Percentiles rank a stretch among this genome's conserved stretches.
These are phyloP conservation scores for Heliocidaris erythrogramma DNA, from an alignment of 35 echinoderm and acorn worm species.

Conservation along the genomic window DNA sequence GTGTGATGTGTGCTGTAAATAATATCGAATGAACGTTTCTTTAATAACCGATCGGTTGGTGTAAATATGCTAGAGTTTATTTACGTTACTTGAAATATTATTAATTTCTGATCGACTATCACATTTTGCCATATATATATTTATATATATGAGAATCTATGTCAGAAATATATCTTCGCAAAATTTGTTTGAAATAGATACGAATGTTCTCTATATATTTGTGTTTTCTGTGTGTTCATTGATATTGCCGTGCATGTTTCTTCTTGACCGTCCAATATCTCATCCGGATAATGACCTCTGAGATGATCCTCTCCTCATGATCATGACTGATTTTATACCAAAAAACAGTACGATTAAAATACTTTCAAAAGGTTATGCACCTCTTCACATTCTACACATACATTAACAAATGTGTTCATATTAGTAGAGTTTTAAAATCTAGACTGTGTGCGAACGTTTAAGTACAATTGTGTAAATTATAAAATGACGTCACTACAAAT, in stretches of 20 bases:
- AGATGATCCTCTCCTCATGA: neutral
- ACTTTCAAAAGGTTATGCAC: neutral
- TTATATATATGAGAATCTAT: neutral
- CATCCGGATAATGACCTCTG: neutral
- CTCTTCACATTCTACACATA: neutral
- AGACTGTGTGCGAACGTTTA: too few relatives aligned
- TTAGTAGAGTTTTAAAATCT: too few relatives aligned
- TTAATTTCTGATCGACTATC: neutral
- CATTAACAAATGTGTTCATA: neutral
- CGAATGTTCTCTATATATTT: neutral
- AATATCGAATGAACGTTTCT: neutral
- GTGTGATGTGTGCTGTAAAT: slow-evolving; percentile 3
- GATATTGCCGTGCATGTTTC: neutral
- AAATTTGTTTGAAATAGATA: neutral
- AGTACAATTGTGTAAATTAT: too few relatives aligned
- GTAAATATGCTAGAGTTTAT: neutral
- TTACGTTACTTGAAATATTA: neutral
- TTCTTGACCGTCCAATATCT: neutral
- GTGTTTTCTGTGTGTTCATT: neutral
- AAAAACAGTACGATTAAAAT: neutral
- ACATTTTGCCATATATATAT: neutral
- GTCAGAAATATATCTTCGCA: neutral
- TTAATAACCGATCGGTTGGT: neutral
- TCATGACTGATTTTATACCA: neutral
- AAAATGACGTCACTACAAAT: too few relatives aligned